Evolutionary conservation across 2,797 vertebrate genomes (phyloP), one percentile per base, ranked within the genome.

Genomic region (Cheirogaleus major): DNA sequence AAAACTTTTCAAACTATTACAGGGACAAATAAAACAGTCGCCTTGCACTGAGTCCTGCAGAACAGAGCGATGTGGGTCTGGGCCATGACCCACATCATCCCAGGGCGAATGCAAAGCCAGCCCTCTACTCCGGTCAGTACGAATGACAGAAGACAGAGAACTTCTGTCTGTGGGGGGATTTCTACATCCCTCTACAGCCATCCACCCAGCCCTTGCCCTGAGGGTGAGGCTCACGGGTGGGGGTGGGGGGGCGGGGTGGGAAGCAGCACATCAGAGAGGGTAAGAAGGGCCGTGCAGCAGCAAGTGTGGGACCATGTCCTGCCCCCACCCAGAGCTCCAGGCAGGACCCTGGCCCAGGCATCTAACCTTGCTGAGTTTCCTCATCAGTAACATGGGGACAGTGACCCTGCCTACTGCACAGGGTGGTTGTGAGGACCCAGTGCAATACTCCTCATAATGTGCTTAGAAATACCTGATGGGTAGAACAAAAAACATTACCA

Each of bases 41-140:
- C 67, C 67, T 57, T 61, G 38, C 48, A 6, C 43, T 13, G 65
- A 43, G 73, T 17, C 48, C 92, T 8, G 9, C 4, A 67, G 48
- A 80, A 65, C 38, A n/a, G 76, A n/a, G 15, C 18, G 1, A 38
- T 0, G 0, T 0, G 9, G 72, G 41, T n/a, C 72, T 48, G 0
- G 11, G 12, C 35, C 0, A 0, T 9, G 48, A 50, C 41, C 23
- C 9, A 7, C 0, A 4, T 30, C 48, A 2, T 18, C 52, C 52
- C 35, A 25, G 2, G 0, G 78, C 18, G 48, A n/a, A 52, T 11
- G 7, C 15, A 23, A 67, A 84, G 61, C 45, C n/a, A 30, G 83
- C 2, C 32, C 45, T 38, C 67, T 55, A 35, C n/a, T 79, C 12
- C 14, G 14, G 52, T 18, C 59, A 38, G 4, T 1, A 50, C 70